Conservation (phyloP, 2,113 vertebrate genomes). For the zebrafish (Danio rerio) region GRCz12tu NC_133182.1:33795001-33795500, state of each 20-base stretch:
- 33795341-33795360: conserved; percentile 70
- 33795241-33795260: conserved; percentile 31
- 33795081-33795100: conserved; percentile 68
- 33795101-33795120: conserved; percentile 42
- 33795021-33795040: conserved; percentile 83
- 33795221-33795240: conserved; percentile 68
- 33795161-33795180: conserved; percentile 78
- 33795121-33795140: neutral
- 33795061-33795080: conserved; percentile 79
- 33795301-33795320: conserved; percentile 69
- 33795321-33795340: conserved; percentile 69
- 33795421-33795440: conserved; percentile 39
- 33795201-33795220: conserved; percentile 63
- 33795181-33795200: conserved; percentile 79
- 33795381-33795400: conserved; percentile 58
- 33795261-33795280: conserved; percentile 47
- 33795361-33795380: conserved; percentile 75
- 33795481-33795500: neutral
- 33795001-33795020: conserved; percentile 76
- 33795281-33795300: conserved; percentile 59
- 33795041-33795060: conserved; percentile 91
- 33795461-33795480: neutral
- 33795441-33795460: neutral
- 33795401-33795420: conserved; percentile 42
- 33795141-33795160: conserved; percentile 55